Evolutionary conservation across 2,113 vertebrate genomes (phyloP).

Genomic region (Micromys minutus): DNA sequence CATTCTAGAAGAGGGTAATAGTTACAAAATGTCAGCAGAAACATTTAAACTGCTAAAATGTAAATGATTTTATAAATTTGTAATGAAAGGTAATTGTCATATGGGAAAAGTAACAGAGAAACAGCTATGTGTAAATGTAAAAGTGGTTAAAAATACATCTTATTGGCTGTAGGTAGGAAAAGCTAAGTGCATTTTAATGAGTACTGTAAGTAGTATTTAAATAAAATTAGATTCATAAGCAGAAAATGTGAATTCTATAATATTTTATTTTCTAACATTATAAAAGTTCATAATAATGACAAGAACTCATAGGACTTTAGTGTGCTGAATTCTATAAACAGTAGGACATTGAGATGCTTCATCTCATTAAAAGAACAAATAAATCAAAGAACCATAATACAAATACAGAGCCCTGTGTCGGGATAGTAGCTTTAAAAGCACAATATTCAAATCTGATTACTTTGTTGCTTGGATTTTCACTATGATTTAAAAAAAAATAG

Average conservation of each 20-base stretch:
- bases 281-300: slow-evolving; percentile 87
- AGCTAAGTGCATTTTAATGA: slow-evolving; percentile 88
- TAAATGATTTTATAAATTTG: slow-evolving; percentile 97
- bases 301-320: slow-evolving; percentile 87
- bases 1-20: slow-evolving; percentile 94
- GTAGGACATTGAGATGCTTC: slow-evolving; percentile 80
- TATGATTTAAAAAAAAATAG: slow-evolving; percentile 80
- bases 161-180: slow-evolving; percentile 84
- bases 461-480: slow-evolving; percentile 85
- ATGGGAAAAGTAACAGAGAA: slow-evolving; percentile 89
- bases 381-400: slow-evolving; percentile 82
- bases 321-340: slow-evolving; percentile 84
- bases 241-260: slow-evolving; percentile 89
- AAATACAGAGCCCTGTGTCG: slow-evolving; percentile 74
- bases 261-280: slow-evolving; percentile 91
- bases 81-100: slow-evolving; percentile 97
- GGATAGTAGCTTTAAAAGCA: slow-evolving; percentile 79
- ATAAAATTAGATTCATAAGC: slow-evolving; percentile 87
- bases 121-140: slow-evolving; percentile 88
- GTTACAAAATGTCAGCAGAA: slow-evolving; percentile 98
- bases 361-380: slow-evolving; percentile 83
- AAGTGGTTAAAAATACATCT: slow-evolving; percentile 85
- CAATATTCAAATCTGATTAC: slow-evolving; percentile 75
- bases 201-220: slow-evolving; percentile 86
- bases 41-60: slow-evolving; percentile 93